These are phyloP conservation scores for Trididemnum miniatum DNA, from an alignment of 23 tunicate genomes.

Conservation along the genomic window DNA sequence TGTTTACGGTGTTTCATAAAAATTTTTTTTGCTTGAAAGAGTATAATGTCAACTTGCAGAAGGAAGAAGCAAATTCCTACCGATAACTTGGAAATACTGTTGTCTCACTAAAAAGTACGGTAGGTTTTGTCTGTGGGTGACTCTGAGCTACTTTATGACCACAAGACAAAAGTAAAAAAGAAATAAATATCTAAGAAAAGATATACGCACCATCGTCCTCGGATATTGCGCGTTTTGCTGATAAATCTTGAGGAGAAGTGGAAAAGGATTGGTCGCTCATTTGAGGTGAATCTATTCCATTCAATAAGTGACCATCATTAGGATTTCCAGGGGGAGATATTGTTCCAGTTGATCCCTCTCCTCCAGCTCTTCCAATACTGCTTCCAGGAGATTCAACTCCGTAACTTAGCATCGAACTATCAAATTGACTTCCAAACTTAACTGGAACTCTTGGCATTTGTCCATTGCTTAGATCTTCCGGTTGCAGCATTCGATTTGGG, in stretches of 20 bases:
- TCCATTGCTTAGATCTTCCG: slow-evolving; percentile 38
- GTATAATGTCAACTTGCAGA: too few species aligned
- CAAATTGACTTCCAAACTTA: slow-evolving; percentile 51
- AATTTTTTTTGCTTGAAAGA: too few species aligned
- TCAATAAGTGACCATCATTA: slow-evolving; percentile 14
- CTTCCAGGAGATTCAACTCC: slow-evolving; percentile 70
- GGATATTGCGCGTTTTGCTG: slow-evolving; percentile 47
- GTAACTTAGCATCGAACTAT: slow-evolving; percentile 56
- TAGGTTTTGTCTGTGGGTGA: too few species aligned
- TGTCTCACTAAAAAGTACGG: too few species aligned
- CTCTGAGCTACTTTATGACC: too few species aligned
- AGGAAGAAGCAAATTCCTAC: too few species aligned
- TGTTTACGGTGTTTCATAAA: too few species aligned
- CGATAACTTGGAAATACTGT: too few species aligned
- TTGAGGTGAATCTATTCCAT: slow-evolving; percentile 61
- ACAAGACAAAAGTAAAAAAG: too few species aligned
- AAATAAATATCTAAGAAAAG: too few species aligned
- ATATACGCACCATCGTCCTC: slow-evolving; percentile 34
- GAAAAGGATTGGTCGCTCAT: slow-evolving; percentile 65
- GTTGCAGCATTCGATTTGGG: neutral
- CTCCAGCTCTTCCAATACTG: slow-evolving; percentile 63
- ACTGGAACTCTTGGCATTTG: slow-evolving; percentile 1
- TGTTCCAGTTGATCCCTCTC: slow-evolving; percentile 69
- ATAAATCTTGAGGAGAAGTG: slow-evolving; percentile 73
- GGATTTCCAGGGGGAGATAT: slow-evolving; percentile 55